These are phyloP conservation scores for Laterallus jamaicensis DNA, from an alignment of 2,113 vertebrate genomes.

Conservation along the genomic window DNA sequence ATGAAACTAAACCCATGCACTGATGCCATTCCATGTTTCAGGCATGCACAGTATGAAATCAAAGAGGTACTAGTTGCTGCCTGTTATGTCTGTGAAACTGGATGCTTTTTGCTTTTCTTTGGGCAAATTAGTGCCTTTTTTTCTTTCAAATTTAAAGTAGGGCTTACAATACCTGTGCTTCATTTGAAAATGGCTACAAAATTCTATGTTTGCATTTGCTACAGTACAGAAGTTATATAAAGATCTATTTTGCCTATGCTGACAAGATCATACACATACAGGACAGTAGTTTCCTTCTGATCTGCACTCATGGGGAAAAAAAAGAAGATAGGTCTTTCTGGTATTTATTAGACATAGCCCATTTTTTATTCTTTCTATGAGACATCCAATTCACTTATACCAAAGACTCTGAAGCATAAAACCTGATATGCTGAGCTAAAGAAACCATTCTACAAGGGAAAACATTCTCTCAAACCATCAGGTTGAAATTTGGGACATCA, in stretches of 20 bases:
- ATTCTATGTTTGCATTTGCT: background rate
- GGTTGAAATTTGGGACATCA: background rate
- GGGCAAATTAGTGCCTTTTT: background rate
- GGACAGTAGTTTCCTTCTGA: background rate
- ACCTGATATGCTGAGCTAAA: background rate
- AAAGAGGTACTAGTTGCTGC: background rate
- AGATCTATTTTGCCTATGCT: background rate
- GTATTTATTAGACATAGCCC: background rate
- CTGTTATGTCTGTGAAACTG: background rate
- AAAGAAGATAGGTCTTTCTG: background rate
- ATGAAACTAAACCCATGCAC: background rate
- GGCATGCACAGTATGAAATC: background rate
- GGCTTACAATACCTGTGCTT: background rate
- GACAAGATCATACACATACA: background rate
- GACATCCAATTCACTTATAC: background rate
- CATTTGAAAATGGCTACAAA: background rate
- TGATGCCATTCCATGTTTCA: background rate
- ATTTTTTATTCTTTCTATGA: background rate
- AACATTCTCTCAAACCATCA: background rate
- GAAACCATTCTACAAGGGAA: background rate
- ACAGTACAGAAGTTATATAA: background rate
- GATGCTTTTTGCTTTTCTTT: background rate
- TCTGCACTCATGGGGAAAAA: background rate
- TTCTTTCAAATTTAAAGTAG: background rate
- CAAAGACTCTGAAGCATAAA: background rate